These are phyloP conservation scores for Sterrhoptilus dennistouni DNA, from an alignment of 2,113 vertebrate genomes.

Conservation along the genomic window DNA sequence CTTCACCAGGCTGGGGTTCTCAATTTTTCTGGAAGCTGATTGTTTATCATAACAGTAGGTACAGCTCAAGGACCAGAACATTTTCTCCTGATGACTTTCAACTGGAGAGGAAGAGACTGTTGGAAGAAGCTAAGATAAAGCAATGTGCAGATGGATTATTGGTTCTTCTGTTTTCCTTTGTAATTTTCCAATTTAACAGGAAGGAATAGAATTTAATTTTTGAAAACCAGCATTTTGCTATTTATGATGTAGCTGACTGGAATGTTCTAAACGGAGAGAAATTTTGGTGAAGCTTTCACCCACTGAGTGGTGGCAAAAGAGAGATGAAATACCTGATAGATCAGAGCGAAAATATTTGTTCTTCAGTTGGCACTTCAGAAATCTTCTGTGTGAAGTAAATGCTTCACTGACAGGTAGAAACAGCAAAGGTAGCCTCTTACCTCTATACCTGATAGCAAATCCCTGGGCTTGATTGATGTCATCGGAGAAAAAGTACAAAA, in stretches of 20 bases:
- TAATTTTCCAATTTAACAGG: not conserved
- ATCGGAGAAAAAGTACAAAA: slow-evolving; percentile 96
- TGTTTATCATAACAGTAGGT: not conserved
- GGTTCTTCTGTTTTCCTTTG: not conserved
- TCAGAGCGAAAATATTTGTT: not conserved
- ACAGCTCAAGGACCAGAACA: not conserved
- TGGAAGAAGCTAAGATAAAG: not conserved
- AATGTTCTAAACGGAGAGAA: not conserved
- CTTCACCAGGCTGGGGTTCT: not conserved
- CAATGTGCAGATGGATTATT: not conserved
- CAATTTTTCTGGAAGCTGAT: not conserved
- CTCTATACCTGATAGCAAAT: slow-evolving; percentile 90
- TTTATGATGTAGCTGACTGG: not conserved
- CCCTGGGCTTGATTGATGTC: slow-evolving; percentile 92
- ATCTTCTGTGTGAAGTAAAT: not conserved
- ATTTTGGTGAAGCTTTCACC: not conserved
- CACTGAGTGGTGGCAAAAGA: not conserved
- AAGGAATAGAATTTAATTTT: not conserved
- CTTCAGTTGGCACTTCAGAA: not conserved
- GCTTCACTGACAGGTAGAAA: not conserved
- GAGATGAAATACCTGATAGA: not conserved
- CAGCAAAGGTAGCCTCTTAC: slow-evolving; percentile 59
- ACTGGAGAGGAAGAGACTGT: not conserved
- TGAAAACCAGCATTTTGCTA: not conserved
- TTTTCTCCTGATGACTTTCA: not conserved